Conservation (phyloP, 1,140 invertebrate genomes). For the Delia radicum region DNA sequence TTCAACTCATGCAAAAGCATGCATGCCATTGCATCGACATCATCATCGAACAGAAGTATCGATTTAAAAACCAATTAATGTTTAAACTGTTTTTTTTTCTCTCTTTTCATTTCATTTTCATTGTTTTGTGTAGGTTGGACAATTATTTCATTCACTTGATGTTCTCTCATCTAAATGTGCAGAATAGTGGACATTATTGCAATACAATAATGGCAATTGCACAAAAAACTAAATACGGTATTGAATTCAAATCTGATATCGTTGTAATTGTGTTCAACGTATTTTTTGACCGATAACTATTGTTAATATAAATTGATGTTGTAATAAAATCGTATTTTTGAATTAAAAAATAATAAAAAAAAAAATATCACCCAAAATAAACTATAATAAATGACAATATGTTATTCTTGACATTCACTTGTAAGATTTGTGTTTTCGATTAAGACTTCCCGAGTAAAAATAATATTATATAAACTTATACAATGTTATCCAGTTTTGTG, state of each 20-base stretch:
- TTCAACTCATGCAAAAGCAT: background rate
- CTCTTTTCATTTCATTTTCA: too few species aligned
- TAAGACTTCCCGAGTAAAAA: too few species aligned
- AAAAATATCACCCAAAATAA: too few species aligned
- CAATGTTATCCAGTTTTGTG: too few species aligned
- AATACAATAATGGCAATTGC: conserved; percentile 11
- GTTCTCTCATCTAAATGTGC: too few species aligned
- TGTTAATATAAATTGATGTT: background rate
- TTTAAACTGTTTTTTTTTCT: background rate
- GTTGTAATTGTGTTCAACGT: background rate
- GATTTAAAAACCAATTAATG: conserved; percentile 37
- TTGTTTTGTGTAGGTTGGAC: background rate
- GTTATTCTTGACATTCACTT: too few species aligned
- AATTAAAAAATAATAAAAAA: too few species aligned
- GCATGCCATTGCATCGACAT: background rate
- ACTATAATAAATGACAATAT: too few species aligned
- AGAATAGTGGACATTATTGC: background rate
- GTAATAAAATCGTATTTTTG: background rate
- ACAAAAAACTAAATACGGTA: background rate
- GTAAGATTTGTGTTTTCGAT: too few species aligned
- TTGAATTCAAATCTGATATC: background rate
- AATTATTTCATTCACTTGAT: background rate
- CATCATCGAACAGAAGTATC: conserved; percentile 24
- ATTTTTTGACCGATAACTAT: background rate
- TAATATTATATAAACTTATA: too few species aligned